Conservation (phyloP, 2,888 invertebrate species). For the Trichogramma evanescens region DNA sequence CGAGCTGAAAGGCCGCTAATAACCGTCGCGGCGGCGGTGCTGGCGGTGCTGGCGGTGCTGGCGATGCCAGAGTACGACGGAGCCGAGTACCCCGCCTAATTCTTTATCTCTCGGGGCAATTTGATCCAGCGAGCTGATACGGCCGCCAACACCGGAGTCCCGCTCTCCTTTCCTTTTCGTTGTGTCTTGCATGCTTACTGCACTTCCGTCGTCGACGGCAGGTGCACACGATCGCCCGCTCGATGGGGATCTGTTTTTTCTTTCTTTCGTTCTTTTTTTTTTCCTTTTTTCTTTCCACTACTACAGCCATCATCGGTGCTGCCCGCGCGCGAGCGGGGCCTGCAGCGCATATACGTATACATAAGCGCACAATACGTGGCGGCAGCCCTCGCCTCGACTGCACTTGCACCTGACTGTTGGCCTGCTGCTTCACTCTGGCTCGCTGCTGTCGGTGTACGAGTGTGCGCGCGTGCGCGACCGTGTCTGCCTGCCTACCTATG, state of each 20-base stretch:
- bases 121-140: constrained; percentile 13
- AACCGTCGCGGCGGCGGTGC: constrained; percentile 12
- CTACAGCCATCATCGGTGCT: background rate
- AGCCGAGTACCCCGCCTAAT: constrained; percentile 6
- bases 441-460: background rate
- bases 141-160: background rate
- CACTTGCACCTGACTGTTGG: constrained; percentile 13
- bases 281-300: background rate
- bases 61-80: background rate
- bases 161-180: background rate
- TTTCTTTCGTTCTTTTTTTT: background rate
- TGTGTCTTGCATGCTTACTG: background rate
- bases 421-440: background rate
- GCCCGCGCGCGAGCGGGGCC: too few relatives aligned
- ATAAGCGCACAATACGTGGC: background rate
- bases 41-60: background rate
- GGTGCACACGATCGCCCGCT: background rate
- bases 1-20: constrained; percentile 18
- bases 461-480: background rate
- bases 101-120: constrained; percentile 20
- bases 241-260: background rate
- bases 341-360: too few relatives aligned
- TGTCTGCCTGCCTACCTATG: too few relatives aligned
- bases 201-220: background rate
- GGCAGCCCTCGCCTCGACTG: background rate